Percentiles rank a stretch among this genome's conserved stretches.
These are phyloP conservation scores for Hydrotaea cyrtoneurina DNA, from an alignment of 2,888 invertebrate genomes.

Conservation along the genomic window DNA sequence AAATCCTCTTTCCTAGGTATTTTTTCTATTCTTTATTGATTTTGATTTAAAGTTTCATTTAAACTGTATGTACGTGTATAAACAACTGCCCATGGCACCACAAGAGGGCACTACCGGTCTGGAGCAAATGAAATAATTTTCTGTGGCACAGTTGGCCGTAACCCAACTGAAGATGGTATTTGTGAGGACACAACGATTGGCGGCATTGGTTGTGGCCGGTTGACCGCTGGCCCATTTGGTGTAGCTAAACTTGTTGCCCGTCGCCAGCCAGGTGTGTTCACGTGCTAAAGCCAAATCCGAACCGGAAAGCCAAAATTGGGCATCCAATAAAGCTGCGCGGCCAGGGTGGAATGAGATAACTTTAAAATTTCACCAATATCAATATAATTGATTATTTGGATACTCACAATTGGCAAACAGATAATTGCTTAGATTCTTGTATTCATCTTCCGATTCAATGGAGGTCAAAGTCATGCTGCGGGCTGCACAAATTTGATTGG, in stretches of 20 bases:
- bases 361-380: too few species aligned
- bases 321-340: not conserved
- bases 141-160: constrained; percentile 44
- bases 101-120: constrained; percentile 35
- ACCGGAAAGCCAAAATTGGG: constrained; percentile 69
- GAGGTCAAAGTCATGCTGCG: constrained; percentile 66
- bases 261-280: constrained; percentile 68
- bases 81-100: constrained; percentile 51
- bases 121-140: constrained; percentile 68
- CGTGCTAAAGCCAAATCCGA: constrained; percentile 52
- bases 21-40: not conserved
- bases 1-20: constrained; percentile 2
- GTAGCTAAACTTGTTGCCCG: constrained; percentile 65
- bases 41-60: not conserved
- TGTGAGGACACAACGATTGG: constrained; percentile 61
- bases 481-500: constrained; percentile 65
- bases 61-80: not conserved
- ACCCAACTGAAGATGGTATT: constrained; percentile 61
- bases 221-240: constrained; percentile 54
- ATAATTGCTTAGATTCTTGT: constrained; percentile 42
- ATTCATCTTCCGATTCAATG: constrained; percentile 59
- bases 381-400: not conserved
- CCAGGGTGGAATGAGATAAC: not conserved
- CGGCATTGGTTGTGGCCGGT: not conserved
- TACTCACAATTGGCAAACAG: constrained; percentile 54